Base-by-base conservation (phyloP, 2,797 vertebrate genomes). In the Pelodytes ibericus region DNA sequence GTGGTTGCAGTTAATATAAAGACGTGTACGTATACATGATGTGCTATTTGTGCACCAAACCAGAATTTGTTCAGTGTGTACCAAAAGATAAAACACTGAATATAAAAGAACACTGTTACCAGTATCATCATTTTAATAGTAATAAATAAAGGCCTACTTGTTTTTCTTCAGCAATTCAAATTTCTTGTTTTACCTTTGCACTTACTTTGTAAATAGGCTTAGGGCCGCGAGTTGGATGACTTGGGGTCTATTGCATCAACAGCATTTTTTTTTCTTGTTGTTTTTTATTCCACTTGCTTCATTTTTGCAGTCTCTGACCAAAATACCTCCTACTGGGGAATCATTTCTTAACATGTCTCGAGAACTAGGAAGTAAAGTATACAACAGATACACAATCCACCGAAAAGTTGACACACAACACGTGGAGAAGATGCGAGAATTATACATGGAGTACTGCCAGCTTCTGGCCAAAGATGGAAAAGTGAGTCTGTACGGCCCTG, bases 391-490 rank as follows among this genome's bases (percentile, higher is more conserved):
- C 65, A 20, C 75, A 13, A 90, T 94, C 33, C 88, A 67, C 47
- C 91, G 88, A 83, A 96, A 95, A 84, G 53, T 71, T 31, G 78
- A 39, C 31, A 92, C 87, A 74, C 56, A 83, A 29, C 85, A 87
- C 2, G 81, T 93, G 80, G 86, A 93, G 30, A 95, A 94, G 79
- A 67, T 98, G 60, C 72, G 56, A 77, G 82, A 25, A 22, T 77
- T 95, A 77, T 99, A 99, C 58, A 41, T 66, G 0, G 30, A 49
- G 0, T 99, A 98, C 67, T 81, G 87, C 6, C 85, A 88, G 4
- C 86, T 98, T 53, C 86, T 99, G 77, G 95, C 95, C 7, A 92
- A 88, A 20, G 93, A 98, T 67, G 82, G 85, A 0, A 69, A 91
- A 95, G 98, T 99, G 83, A 31, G 27, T 4, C 7, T 36, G 25